A percentile compares a stretch with the other conserved stretches of the same genome.
phyloP scores from a whole-genome alignment of 1,140 invertebrate genomes.

The Leptestheria dahalacensis region DNA sequence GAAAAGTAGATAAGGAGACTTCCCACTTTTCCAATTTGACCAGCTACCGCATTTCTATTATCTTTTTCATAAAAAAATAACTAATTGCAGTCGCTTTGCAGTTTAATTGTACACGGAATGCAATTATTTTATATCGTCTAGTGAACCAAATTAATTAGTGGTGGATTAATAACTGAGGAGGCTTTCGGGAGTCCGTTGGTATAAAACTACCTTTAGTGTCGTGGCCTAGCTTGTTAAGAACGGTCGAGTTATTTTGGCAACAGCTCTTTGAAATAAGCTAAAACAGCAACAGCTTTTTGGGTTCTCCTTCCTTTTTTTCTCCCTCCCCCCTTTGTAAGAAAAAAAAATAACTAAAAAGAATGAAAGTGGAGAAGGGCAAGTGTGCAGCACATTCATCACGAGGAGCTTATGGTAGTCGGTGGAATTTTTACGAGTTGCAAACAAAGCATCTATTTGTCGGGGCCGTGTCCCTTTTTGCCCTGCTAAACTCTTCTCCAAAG shows the following conservation, averaged over 20 bases:
- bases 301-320: not conserved
- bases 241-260: not conserved
- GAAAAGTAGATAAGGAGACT: too few species aligned
- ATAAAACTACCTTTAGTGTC: not conserved
- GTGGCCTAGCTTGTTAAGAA: not conserved
- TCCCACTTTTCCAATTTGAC: too few species aligned
- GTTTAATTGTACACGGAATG: too few species aligned
- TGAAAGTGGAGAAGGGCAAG: not conserved
- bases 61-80: too few species aligned
- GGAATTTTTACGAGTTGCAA: not conserved
- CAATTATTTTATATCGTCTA: too few species aligned
- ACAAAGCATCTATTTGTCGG: not conserved
- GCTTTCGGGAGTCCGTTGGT: not conserved
- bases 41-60: too few species aligned
- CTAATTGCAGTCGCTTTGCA: too few species aligned
- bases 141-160: too few species aligned
- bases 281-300: not conserved
- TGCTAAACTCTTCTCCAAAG: not conserved
- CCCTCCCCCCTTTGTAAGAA: not conserved
- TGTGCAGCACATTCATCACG: not conserved
- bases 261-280: not conserved
- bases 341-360: not conserved
- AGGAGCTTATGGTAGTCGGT: not conserved
- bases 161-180: too few species aligned
- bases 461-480: not conserved